Conservation (phyloP, 2,113 vertebrate genomes). For the Neomonachus schauinslandi region DNA sequence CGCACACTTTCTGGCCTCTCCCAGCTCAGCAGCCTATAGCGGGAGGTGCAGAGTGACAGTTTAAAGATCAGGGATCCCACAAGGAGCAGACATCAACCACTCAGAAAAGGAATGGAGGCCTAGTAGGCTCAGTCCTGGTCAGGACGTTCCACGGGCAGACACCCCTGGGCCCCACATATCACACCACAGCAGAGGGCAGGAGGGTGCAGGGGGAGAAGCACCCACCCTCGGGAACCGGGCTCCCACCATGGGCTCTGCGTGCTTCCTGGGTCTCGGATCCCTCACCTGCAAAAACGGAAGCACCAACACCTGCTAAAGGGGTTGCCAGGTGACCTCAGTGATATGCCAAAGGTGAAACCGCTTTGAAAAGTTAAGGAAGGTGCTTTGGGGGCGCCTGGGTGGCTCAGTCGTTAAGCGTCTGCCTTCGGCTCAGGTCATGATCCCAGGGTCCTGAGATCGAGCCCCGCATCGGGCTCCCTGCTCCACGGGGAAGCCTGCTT, state of each 20-base stretch:
- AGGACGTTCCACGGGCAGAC: not conserved
- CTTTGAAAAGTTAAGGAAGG: not conserved
- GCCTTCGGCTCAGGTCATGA: no score
- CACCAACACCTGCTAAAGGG: not conserved
- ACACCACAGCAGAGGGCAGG: not conserved
- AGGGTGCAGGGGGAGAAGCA: not conserved
- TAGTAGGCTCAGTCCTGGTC: no score
- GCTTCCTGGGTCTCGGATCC: not conserved
- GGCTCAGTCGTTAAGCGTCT: no score
- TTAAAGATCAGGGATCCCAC: not conserved
- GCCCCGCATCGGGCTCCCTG: no score
- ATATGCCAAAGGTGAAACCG: no score
- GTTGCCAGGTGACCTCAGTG: not conserved
- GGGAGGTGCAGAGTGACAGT: not conserved
- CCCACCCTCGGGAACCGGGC: rapidly evolving
- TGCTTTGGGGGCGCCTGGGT: no score
- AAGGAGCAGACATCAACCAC: not conserved
- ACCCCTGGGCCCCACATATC: not conserved
- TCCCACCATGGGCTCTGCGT: not conserved
- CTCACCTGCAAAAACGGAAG: not conserved
- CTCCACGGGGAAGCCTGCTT: no score
- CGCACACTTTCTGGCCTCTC: not conserved
- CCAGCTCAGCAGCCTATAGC: not conserved
- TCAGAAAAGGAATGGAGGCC: not conserved
- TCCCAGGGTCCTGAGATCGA: no score